phyloP scores from a whole-genome alignment of 1,140 invertebrate species.

The Hormaphis cornu region DNA sequence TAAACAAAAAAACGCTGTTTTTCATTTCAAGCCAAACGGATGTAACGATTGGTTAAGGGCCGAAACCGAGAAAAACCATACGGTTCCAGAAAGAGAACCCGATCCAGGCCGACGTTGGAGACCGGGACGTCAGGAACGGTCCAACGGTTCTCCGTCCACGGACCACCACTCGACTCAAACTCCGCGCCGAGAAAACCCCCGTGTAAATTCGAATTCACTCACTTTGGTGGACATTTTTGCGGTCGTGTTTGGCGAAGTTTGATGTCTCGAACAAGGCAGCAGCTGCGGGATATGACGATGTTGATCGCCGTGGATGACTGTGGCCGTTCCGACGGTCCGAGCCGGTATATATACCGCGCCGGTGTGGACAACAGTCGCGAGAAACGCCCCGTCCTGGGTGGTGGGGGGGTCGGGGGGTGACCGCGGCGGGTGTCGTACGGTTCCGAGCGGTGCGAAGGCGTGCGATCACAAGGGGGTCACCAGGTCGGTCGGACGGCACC shows the following conservation, averaged over 20 bases:
- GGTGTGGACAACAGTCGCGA: not conserved
- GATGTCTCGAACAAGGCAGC: no score
- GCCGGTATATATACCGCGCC: conserved; percentile 13
- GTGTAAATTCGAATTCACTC: not conserved
- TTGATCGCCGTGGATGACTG: not conserved
- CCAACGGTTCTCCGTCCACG: no score
- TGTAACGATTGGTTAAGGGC: no score
- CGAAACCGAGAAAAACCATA: no score
- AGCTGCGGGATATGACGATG: not conserved
- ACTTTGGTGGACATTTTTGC: conserved; percentile 15
- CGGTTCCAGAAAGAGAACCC: no score
- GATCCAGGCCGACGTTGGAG: no score
- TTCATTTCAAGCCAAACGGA: no score
- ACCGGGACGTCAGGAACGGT: no score
- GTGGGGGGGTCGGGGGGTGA: not conserved
- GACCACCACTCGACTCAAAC: not conserved
- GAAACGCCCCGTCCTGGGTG: not conserved
- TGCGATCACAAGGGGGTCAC: conserved; percentile 17
- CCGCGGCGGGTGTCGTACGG: not conserved
- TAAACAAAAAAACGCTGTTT: no score
- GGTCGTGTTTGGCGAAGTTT: not conserved
- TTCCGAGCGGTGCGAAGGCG: not conserved
- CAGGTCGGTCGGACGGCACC: not conserved
- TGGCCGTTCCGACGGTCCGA: not conserved
- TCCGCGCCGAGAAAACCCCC: not conserved